Evolutionary conservation across 1,140 invertebrate species (phyloP), one percentile per base, ranked within the genome.

Genomic region (Philopotamus ludificatus): DNA sequence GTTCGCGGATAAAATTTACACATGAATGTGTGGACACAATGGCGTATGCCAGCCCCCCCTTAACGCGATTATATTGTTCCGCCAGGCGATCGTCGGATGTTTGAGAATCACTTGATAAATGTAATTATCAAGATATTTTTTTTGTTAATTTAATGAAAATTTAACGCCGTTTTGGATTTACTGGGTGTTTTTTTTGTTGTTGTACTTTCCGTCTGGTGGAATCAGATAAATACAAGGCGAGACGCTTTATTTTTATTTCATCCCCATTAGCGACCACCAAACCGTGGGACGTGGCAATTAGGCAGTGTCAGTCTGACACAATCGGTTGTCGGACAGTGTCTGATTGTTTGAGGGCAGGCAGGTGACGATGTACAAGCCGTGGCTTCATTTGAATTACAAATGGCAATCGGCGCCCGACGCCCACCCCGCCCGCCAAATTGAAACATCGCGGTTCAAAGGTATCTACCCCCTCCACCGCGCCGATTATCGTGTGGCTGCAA

Each of bases 341-440:
- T 44, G 55, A 42, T 58, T 20, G 44, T 47, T 47, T 47, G 44
- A 47, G 44, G 44, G 44, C 44, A 16, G 44, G 44, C 44, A 18
- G 50, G 41, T 28, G 65, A 39, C 62, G 50, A 22, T 22, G 47
- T 21, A 55, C 44, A 51, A 62, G 55, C 50, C n/a, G n/a, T 47
- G 49, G 23, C n/a, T 63, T n/a, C 59, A 67, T 69, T 69, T 69
- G 67, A 69, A 69, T 69, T 69, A 69, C 67, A 69, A 69, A 69
- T 69, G 58, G 16, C 42, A 51, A 62, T 65, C 39, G 62, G 20
- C 23, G 62, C 18, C 61, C 54, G 20, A 60, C 49, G n/a, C 62
- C 50, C 55, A 44, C 44, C 63, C 28, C 9, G 26, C 53, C 23
- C 10, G 55, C n/a, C 62, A 68, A 68, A 68, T 68, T 68, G 66